Base-by-base conservation (phyloP, 2,888 invertebrate species). In the Helicoverpa assulta region DNA sequence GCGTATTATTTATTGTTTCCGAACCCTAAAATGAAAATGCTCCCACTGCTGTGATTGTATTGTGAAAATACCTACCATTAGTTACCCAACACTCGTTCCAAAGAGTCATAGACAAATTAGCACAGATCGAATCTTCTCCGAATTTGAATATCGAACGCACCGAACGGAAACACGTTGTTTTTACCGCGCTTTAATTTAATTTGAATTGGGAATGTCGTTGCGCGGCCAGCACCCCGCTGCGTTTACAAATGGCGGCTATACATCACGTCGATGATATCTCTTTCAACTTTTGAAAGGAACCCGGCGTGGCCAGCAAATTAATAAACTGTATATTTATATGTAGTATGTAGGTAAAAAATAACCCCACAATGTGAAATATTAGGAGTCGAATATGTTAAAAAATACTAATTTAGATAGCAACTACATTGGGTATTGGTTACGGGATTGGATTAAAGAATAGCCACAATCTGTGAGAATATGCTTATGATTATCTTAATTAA, bases 261-360 rank as follows among this genome's bases (percentile, higher is more conserved):
- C 94, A 95, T 95, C 95, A 95, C 91, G 84, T 84, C 90, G 95
- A 95, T 95, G 95, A 94, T 95, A 95, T 95, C 95, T 95, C 93
- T 93, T 94, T 95, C 93, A 94, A 93, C 92, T 94, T 93, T 92
- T 92, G 92, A 92, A 93, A 88, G 90, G 88, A 90, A 85, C 88
- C 88, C 90, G 90, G 89, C 91, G 83, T 86, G 90, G 85, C 82
- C 91, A 89, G 89, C 89, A 88, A 92, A 94, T 94, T 93, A 93
- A 93, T 94, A 93, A 91, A 93, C 90, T 85, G 82, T 86, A 83
- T 84, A 80, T 4, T 26, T 26, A 26, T 26, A 26, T 21, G 4
- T 26, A 55, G 74, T 78, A 80, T 47, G 81, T 37, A 10, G 37
- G 12, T 90, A 91, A 91, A 91, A 91, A 90, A 83, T 84, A 85